These are phyloP conservation scores for Caerostris extrusa DNA, from an alignment of 1,140 invertebrate species.

Conservation along the genomic window DNA sequence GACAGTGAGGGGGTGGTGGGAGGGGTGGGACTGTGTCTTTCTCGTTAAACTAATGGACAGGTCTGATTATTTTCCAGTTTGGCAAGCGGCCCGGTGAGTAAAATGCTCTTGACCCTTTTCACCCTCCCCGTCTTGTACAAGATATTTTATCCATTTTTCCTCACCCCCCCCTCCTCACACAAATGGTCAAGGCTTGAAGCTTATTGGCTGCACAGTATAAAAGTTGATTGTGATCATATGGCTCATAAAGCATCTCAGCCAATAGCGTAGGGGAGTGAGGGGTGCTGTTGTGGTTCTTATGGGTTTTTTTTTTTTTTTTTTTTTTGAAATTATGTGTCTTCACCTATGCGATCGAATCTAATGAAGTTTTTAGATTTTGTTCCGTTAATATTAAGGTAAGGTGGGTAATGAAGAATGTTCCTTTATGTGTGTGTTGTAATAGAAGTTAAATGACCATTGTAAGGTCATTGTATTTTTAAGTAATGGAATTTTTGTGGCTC, in stretches of 20 bases:
- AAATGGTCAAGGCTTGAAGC: neutral
- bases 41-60: conserved; percentile 61
- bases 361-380: neutral
- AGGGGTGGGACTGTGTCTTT: conserved; percentile 32
- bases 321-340: neutral
- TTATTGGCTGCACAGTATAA: conserved; percentile 36
- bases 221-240: conserved; percentile 1
- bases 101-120: conserved; percentile 9
- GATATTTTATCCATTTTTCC: conserved; percentile 15
- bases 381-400: neutral
- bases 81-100: conserved; percentile 26
- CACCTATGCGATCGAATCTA: neutral
- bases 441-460: neutral
- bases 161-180: no score
- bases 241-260: neutral
- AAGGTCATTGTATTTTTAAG: no score
- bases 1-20: neutral
- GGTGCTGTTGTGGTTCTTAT: neutral
- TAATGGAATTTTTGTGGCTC: no score
- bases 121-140: neutral
- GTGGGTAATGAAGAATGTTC: neutral
- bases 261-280: neutral
- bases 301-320: neutral
- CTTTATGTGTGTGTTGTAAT: neutral
- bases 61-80: conserved; percentile 58